Percentiles rank a stretch among this genome's conserved stretches.
phyloP scores from a whole-genome alignment of 2,113 vertebrate genomes.

The Calyptommatus sinebrachiatus region DNA sequence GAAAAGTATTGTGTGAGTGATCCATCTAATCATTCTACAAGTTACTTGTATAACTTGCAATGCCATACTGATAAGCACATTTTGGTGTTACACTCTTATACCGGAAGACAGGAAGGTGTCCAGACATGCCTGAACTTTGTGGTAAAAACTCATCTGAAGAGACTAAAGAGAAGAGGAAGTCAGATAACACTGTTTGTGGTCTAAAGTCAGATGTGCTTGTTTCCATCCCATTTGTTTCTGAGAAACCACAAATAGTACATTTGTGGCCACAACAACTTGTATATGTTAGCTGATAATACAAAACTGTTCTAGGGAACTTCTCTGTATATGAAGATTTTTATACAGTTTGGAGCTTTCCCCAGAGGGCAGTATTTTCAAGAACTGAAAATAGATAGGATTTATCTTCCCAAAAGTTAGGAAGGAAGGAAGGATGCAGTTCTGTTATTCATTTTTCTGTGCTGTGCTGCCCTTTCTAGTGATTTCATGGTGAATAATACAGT shows the following conservation, averaged over 20 bases:
- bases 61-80: no score
- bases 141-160: background rate
- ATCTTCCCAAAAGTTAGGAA: no score
- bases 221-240: conserved; percentile 11
- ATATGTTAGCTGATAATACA: background rate
- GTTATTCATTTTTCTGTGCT: background rate
- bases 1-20: no score
- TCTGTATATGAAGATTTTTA: background rate
- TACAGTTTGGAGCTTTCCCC: background rate
- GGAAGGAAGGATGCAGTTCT: background rate
- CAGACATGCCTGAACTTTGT: background rate
- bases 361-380: background rate
- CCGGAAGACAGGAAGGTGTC: no score
- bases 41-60: no score
- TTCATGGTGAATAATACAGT: background rate
- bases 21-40: no score
- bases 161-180: background rate
- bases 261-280: conserved; percentile 11
- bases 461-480: background rate
- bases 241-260: conserved; percentile 25
- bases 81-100: no score
- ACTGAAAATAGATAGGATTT: background rate
- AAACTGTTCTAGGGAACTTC: background rate
- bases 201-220: background rate
- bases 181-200: conserved; percentile 18